Conservation (phyloP, 2,888 invertebrate species). For the Dione juno region DNA sequence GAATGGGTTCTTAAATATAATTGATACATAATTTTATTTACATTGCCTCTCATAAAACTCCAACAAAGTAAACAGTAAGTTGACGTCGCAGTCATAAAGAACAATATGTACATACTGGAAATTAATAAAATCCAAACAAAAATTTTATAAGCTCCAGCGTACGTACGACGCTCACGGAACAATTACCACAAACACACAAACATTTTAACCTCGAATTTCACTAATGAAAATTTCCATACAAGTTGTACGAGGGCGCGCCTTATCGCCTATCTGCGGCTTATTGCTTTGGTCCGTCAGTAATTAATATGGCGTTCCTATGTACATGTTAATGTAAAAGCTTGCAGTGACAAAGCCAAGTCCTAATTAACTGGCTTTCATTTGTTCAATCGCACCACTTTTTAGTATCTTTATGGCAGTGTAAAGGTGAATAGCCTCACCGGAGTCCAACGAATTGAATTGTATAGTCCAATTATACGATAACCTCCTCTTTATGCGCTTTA, state of each 20-base stretch:
- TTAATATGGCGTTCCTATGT: constrained; percentile 64
- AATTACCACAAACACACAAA: constrained; percentile 80
- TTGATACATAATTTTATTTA: constrained; percentile 22
- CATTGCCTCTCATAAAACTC: constrained; percentile 17
- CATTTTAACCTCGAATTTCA: constrained; percentile 77
- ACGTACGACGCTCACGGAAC: constrained; percentile 67
- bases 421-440: not conserved
- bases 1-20: constrained; percentile 11
- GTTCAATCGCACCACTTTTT: constrained; percentile 18
- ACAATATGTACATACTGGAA: constrained; percentile 47
- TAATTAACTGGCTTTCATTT: constrained; percentile 40
- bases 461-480: not conserved
- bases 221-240: constrained; percentile 78
- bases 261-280: constrained; percentile 77
- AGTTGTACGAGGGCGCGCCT: constrained; percentile 66
- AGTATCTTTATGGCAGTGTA: not conserved
- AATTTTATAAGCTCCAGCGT: constrained; percentile 62
- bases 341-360: constrained; percentile 37
- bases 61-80: constrained; percentile 28
- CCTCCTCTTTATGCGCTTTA: not conserved
- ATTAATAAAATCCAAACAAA: constrained; percentile 71
- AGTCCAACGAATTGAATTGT: constrained; percentile 4
- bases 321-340: constrained; percentile 34
- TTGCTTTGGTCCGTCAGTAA: constrained; percentile 63
- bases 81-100: constrained; percentile 27